Evolutionary conservation across 2,113 vertebrate species (phyloP).

Genomic region (Sylvilagus bachmani): DNA sequence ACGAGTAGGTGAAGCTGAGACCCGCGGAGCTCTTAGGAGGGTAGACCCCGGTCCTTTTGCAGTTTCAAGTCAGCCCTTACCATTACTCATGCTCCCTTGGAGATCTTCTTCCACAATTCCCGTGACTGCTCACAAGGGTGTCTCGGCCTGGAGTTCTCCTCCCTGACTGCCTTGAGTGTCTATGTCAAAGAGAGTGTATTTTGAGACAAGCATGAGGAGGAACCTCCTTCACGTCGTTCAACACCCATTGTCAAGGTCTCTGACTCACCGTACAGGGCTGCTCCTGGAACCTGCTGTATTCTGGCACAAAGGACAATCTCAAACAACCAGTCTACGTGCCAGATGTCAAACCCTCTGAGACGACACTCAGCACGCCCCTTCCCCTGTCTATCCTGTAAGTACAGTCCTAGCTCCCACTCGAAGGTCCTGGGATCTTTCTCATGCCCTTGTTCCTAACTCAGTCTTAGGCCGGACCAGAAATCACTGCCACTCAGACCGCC

Average conservation of each 20-base stretch:
- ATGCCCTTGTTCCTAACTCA: neutral
- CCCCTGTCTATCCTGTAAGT: neutral
- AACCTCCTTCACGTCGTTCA: neutral
- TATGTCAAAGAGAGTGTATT: neutral
- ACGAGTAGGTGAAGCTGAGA: neutral
- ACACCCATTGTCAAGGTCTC: neutral
- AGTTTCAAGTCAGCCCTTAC: neutral
- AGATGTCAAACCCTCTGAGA: neutral
- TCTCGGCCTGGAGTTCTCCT: neutral
- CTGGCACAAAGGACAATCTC: neutral
- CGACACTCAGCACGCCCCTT: neutral
- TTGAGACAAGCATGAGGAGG: neutral
- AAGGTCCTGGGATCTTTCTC: neutral
- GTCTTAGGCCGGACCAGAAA: neutral
- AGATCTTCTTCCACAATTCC: neutral
- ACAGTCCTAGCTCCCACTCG: neutral
- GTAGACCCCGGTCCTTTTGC: neutral
- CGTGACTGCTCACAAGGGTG: neutral
- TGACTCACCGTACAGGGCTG: neutral
- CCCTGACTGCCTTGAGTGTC: neutral
- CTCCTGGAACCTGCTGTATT: neutral
- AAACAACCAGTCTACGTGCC: neutral
- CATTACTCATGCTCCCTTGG: neutral
- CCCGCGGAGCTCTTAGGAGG: neutral
- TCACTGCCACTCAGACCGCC: too few relatives aligned